Evolutionary conservation across 2,888 invertebrate species (phyloP).

Genomic region (Drosophila algonquin): DNA sequence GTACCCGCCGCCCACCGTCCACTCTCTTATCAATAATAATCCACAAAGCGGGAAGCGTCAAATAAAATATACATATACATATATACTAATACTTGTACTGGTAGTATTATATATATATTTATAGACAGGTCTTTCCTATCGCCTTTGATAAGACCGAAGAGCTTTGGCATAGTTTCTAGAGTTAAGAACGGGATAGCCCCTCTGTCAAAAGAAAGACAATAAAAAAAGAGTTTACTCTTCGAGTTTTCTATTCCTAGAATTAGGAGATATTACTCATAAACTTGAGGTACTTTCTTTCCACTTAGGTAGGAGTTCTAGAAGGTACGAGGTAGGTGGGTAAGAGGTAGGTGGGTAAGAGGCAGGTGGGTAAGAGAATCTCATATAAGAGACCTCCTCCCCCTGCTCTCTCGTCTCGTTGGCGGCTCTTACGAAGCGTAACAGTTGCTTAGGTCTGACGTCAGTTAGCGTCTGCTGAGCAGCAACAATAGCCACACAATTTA

Average conservation of each 20-base stretch:
- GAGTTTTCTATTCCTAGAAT: constrained; percentile 28
- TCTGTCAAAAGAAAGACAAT: neutral
- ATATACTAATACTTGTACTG: neutral
- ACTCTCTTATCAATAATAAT: constrained; percentile 21
- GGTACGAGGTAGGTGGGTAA: neutral
- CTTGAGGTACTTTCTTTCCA: constrained; percentile 4
- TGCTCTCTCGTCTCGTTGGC: neutral
- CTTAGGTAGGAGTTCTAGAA: neutral
- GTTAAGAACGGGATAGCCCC: constrained; percentile 30
- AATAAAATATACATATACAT: neutral
- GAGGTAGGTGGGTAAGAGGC: neutral
- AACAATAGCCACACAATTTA: constrained; percentile 33
- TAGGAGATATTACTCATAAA: constrained; percentile 6
- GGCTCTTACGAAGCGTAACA: constrained; percentile 66
- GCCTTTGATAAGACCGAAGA: constrained; percentile 24
- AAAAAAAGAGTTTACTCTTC: constrained; percentile 16
- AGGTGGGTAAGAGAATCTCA: neutral
- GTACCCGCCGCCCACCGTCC: neutral
- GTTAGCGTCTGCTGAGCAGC: constrained; percentile 17
- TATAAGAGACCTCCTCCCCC: neutral
- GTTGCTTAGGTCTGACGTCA: constrained; percentile 65
- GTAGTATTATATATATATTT: neutral
- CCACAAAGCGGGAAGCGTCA: constrained; percentile 16
- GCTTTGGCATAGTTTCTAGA: constrained; percentile 37
- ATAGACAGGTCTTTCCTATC: constrained; percentile 7